Evolutionary conservation across 2,888 invertebrate genomes (phyloP), one percentile per base, ranked within the genome.

Genomic region (Hemithea aestivaria): DNA sequence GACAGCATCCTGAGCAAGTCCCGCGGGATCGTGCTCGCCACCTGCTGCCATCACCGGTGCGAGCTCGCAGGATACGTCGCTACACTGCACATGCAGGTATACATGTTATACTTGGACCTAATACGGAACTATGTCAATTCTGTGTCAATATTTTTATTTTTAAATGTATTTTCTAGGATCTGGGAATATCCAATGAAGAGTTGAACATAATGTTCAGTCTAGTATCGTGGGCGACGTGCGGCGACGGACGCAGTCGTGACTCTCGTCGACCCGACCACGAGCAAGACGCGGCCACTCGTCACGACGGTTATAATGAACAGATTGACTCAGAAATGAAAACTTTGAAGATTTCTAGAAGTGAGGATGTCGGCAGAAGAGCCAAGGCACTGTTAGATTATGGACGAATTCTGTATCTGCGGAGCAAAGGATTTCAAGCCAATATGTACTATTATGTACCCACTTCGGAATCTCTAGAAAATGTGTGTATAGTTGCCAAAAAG

Each of bases 21-120:
- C 57, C 89, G 60, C 34, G 95, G 93, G 4, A 65, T 92, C 24
- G 82, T 94, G 36, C 90, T 97, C 66, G 96, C 97, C 1, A 90
- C 96, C 10, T 97, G 97, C 75, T 97, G 97, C 71, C 96, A 97
- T 76, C 97, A 97, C 79, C 90, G 93, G 51, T 96, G 96, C 70
- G 88, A 90, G 25, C 94, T 91, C 89, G 73, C 72, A 9, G 76
- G 90, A 0, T 95, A 93, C 73, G 89, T 92, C 32, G 80, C 60
- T 27, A 37, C 21, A 10, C 1, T 1, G 1, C 58, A 62, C 0
- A 56, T 81, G 10, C 58, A 58, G 67, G 82, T 81, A 16, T 4
- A 16, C 5, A 16, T 4, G 2, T 4, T 16, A 5, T 16, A 16
- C 3, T 4, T 16, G 3, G 3, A 16, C 16, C 16, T 4, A 16